Evolutionary conservation across 2,113 vertebrate species (phyloP).

Genomic region (Bubalus kerabau): DNA sequence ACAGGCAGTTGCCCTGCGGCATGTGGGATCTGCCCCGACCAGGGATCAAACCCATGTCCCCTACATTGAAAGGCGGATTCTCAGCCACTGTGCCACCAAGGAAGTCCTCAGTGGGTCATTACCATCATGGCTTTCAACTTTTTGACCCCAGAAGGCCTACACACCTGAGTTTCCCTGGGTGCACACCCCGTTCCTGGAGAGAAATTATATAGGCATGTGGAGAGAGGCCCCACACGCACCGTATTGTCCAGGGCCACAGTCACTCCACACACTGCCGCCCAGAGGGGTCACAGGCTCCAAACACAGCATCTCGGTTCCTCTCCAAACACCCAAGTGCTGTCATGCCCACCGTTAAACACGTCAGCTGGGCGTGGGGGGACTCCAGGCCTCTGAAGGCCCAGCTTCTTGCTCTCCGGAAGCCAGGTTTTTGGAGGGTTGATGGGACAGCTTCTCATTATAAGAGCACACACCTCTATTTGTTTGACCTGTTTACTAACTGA

Average conservation of each 20-base stretch:
- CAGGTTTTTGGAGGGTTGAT: not conserved
- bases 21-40: not conserved
- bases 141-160: not conserved
- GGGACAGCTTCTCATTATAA: not conserved
- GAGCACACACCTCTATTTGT: too few relatives aligned
- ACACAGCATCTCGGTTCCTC: accelerated
- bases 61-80: accelerated
- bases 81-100: not conserved
- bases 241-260: not conserved
- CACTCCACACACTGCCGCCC: accelerated
- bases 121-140: not conserved
- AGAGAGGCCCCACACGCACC: accelerated
- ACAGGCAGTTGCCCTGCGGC: not conserved
- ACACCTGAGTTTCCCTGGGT: too few relatives aligned
- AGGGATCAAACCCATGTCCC: not conserved
- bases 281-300: not conserved
- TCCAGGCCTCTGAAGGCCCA: not conserved
- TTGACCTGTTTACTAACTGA: not conserved
- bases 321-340: not conserved
- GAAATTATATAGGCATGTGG: accelerated
- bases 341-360: accelerated
- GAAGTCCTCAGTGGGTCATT: not conserved
- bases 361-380: not conserved
- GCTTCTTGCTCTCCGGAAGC: not conserved
- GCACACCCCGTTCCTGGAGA: not conserved